Conservation (phyloP, 1,140 invertebrate genomes). For the Trigoniulus corallinus region DNA sequence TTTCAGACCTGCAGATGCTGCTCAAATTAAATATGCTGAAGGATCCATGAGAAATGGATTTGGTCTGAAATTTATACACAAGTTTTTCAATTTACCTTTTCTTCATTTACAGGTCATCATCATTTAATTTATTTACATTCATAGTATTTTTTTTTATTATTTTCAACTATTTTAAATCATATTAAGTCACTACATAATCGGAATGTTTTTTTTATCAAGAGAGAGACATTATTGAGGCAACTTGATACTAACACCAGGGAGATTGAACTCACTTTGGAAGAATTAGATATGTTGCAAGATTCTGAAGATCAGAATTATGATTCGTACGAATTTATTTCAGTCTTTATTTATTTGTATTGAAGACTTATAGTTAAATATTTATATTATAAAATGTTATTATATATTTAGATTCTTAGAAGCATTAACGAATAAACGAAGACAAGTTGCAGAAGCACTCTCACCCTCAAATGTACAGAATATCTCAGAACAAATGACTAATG, state of each 20-base stretch:
- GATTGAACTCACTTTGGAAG: conserved; percentile 58
- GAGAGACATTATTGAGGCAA: conserved; percentile 68
- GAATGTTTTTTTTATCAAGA: conserved; percentile 26
- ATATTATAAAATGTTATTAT: neutral
- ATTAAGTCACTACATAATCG: conserved; percentile 4
- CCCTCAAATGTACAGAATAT: conserved; percentile 22
- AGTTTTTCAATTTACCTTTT: conserved; percentile 93
- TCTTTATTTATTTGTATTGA: neutral
- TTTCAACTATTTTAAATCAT: conserved; percentile 1
- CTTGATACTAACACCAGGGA: conserved; percentile 75
- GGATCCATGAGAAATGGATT: conserved; percentile 94
- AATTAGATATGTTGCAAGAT: conserved; percentile 63
- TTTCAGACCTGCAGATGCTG: conserved; percentile 22
- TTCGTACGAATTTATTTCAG: conserved; percentile 30
- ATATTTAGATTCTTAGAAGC: conserved; percentile 45
- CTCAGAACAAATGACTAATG: neutral
- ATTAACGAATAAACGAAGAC: conserved; percentile 48
- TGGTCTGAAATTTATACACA: conserved; percentile 81
- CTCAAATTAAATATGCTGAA: conserved; percentile 70
- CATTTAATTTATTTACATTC: conserved; percentile 7
- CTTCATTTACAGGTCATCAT: conserved; percentile 56
- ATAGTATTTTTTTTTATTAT: neutral
- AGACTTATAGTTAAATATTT: too few relatives aligned
- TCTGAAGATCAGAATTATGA: conserved; percentile 85
- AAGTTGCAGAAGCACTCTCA: conserved; percentile 50